These are phyloP conservation scores for Limosa lapponica DNA, from an alignment of 2,797 vertebrate species.

Conservation along the genomic window DNA sequence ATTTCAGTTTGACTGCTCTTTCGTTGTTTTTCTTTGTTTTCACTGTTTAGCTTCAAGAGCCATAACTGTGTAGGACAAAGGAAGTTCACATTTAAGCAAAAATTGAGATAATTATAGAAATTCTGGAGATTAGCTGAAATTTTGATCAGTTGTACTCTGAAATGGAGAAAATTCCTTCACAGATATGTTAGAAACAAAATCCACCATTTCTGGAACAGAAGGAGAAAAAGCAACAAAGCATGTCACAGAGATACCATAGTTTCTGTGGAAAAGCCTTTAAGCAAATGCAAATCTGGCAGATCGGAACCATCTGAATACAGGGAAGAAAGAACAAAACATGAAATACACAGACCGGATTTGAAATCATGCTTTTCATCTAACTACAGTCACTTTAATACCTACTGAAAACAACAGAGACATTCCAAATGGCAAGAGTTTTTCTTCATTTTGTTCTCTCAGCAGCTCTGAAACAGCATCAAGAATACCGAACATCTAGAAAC, in stretches of 20 bases:
- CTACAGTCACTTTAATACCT: neutral
- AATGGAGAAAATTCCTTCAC: neutral
- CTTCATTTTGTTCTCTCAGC: neutral
- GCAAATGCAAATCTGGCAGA: neutral
- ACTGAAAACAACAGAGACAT: neutral
- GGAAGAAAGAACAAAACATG: neutral
- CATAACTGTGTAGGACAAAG: neutral
- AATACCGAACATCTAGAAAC: neutral
- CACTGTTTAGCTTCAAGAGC: conserved; percentile 49
- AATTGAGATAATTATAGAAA: neutral
- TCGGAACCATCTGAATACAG: neutral
- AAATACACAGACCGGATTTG: neutral
- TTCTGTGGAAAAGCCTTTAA: neutral
- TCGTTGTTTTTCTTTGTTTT: conserved; percentile 59
- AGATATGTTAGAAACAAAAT: neutral
- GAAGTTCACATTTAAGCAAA: neutral
- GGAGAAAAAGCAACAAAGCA: neutral
- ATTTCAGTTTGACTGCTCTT: conserved; percentile 46
- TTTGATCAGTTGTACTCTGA: neutral
- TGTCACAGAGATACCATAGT: neutral
- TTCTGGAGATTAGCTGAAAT: neutral
- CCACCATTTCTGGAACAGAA: neutral
- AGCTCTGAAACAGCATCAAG: neutral
- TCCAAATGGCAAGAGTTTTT: neutral
- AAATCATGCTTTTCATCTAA: neutral